A percentile compares a stretch with the other conserved stretches of the same genome.
phyloP scores from a whole-genome alignment of 2,797 vertebrate species.

The Sebastiscus tertius region DNA sequence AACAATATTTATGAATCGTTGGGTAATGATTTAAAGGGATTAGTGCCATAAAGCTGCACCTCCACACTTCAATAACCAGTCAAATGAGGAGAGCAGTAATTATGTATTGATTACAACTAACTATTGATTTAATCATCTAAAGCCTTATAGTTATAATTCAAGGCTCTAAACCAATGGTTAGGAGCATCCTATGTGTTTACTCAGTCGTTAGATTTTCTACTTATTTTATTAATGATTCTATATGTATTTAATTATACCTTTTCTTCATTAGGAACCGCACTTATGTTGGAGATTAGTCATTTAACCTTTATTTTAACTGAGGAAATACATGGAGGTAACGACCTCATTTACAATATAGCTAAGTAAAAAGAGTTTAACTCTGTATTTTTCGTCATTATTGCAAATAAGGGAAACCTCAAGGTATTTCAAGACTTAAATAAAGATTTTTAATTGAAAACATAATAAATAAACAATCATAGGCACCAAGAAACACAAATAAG shows the following conservation, averaged over 20 bases:
- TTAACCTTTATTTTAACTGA: too few relatives aligned
- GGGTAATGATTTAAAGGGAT: constrained; percentile 33
- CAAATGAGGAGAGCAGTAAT: constrained; percentile 69
- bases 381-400: too few relatives aligned
- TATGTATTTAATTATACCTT: background rate
- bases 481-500: too few relatives aligned
- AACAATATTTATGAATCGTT: constrained; percentile 3
- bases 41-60: constrained; percentile 35
- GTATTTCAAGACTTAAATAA: too few relatives aligned
- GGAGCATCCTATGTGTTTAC: constrained; percentile 40
- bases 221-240: constrained; percentile 20
- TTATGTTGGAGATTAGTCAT: background rate
- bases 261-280: background rate
- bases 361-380: too few relatives aligned
- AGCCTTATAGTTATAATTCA: constrained; percentile 60
- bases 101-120: constrained; percentile 79
- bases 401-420: too few relatives aligned
- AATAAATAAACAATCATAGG: too few relatives aligned
- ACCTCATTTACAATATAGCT: too few relatives aligned
- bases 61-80: constrained; percentile 61
- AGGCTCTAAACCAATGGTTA: constrained; percentile 37
- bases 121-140: constrained; percentile 76
- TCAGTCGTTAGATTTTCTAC: constrained; percentile 42
- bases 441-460: too few relatives aligned
- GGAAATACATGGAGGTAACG: too few relatives aligned